Evolutionary conservation across 2,113 vertebrate species (phyloP).

Genomic region (Oreotragus oreotragus): DNA sequence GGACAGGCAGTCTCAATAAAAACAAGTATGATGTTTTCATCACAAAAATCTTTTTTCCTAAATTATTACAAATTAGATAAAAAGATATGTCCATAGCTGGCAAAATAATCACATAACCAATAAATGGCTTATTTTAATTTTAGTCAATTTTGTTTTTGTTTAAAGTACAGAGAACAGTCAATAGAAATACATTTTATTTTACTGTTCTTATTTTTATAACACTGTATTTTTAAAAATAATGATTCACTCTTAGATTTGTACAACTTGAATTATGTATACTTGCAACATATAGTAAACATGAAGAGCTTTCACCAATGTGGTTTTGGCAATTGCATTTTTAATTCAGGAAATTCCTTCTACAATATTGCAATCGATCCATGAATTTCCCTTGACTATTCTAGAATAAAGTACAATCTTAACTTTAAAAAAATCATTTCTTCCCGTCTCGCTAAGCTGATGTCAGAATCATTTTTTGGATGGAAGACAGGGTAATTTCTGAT

Average conservation of each 20-base stretch:
- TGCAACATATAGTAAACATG: neutral
- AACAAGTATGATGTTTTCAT: neutral
- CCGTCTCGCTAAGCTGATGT: slow-evolving; percentile 56
- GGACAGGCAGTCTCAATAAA: neutral
- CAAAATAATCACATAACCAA: neutral
- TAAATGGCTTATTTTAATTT: neutral
- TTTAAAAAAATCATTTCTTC: slow-evolving; percentile 1
- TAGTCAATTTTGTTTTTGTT: accelerated
- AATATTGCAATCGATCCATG: neutral
- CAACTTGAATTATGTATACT: neutral
- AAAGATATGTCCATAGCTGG: neutral
- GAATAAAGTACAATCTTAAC: slow-evolving; percentile 44
- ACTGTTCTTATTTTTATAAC: neutral
- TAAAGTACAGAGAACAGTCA: neutral
- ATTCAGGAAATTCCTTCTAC: accelerated
- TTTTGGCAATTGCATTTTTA: neutral
- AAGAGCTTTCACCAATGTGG: neutral
- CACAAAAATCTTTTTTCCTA: neutral
- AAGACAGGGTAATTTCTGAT: slow-evolving; percentile 51
- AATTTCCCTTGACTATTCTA: neutral
- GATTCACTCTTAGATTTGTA: neutral
- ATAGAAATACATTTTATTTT: accelerated
- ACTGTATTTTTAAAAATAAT: neutral
- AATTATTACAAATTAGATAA: neutral
- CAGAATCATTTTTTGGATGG: slow-evolving; percentile 64